Evolutionary conservation across 1,140 invertebrate genomes (phyloP), one percentile per base, ranked within the genome.

Genomic region (Vanessa atalanta): DNA sequence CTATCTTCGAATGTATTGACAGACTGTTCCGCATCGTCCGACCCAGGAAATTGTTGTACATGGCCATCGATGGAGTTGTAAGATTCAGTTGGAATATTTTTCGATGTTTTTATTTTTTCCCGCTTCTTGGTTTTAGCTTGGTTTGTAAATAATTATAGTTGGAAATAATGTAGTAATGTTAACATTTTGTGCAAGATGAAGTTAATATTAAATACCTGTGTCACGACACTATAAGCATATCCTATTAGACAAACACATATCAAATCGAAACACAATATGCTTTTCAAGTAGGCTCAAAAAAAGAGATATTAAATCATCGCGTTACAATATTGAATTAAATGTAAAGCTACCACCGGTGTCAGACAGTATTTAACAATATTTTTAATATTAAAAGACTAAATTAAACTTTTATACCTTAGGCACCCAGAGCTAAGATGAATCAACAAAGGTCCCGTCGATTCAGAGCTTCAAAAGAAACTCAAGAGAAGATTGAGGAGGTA

Each of bases 51-150:
- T 70, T 99, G 11, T 93, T 99, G 57, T 99, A 99, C 90, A 99
- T 99, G 99, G 99, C 99, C 61, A 99, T 99, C 92, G 99, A 99
- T 94, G 99, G 99, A 77, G 99, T 99, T 77, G 97, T 97, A 91
- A 94, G 95, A 94, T 60, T 51, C 14, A 69, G 71, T 53, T 76
- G 60, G 14, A 55, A 47, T 43, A n/a, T 53, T 37, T 48, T 37
- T 55, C 13, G 16, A 66, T 65, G 16, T 9, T 5, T 43, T 31
- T 31, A 4, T 5, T 9, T 43, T 43, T 43, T 43, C 37, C 37
- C 37, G 37, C 37, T 43, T 43, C 37, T 43, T 43, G 7, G 9
- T 43, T 8, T 9, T 43, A 43, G 6, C 6, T 4, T 37, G 7
- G 20, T 20, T 20, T 20, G 20, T 4, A 31, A 1, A 31, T 6